Evolutionary conservation across 2,888 invertebrate species (phyloP), one percentile per base, ranked within the genome.

Genomic region (Athalia circularis): DNA sequence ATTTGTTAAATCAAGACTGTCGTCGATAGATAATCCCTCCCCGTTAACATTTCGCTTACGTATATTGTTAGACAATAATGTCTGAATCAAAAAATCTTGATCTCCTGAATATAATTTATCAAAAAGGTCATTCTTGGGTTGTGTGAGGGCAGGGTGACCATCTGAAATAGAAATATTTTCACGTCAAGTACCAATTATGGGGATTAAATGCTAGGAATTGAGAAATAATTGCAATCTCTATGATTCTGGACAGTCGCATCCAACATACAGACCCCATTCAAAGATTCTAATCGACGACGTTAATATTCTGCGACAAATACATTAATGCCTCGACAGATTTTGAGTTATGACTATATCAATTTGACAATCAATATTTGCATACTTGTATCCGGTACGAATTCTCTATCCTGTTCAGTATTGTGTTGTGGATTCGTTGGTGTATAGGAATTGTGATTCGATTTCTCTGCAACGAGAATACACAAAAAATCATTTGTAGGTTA

Each of bases 131-230:
- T 11, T 72, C 47, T 59, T 11, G n/a, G 72, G 72, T 72, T 72
- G 11, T 11, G 54, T 5, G 43, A 15, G 45, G 8, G 52, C 45
- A n/a, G 72, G 15, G 15, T 47, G 45, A 57, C 13, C 45, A n/a
- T 72, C 72, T 72, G 72, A 57, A 72, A 72, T n/a, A 6, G 8
- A 57, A 47, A 72, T 15, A 72, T 59, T 47, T 15, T 59, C 57
- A 72, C 13, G 11, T 57, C 8, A 15, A 47, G 45, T 7, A 70
- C 9, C 43, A 52, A 68, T 11, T 15, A 11, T 50, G 15, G 15
- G 4, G 48, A 8, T 15, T 13, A 15, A 65, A 48, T 4, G 11
- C 1, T 2, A 65, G 6, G 6, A 57, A 13, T 47, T 45, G 1
- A 4, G 9, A 43, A 15, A 43, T 48, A 68, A 72, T 59, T 72